phyloP scores from a whole-genome alignment of 2,113 vertebrate genomes.

The Apodemus sylvaticus region DNA sequence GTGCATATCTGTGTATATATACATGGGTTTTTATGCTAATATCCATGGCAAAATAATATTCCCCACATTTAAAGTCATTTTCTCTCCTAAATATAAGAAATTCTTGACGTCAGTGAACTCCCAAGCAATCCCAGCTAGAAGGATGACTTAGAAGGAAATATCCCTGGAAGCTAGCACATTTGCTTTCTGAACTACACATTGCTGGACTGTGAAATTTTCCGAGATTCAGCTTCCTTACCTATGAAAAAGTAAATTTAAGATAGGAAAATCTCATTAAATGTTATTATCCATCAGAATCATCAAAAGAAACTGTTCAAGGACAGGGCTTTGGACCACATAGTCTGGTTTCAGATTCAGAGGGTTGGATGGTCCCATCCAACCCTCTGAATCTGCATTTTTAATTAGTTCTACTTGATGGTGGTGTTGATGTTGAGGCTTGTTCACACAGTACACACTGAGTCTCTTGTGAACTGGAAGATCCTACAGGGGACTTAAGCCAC shows the following conservation, averaged over 20 bases:
- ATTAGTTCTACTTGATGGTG: background rate
- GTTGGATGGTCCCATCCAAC: too few relatives aligned
- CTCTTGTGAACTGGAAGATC: background rate
- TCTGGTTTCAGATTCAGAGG: background rate
- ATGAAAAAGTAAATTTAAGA: background rate
- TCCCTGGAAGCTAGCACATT: background rate
- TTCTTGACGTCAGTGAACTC: background rate
- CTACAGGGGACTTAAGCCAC: background rate
- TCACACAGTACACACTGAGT: background rate
- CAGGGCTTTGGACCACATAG: background rate
- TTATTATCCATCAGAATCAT: background rate
- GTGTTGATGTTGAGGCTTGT: background rate
- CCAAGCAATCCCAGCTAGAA: background rate
- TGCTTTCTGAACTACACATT: background rate
- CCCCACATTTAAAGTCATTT: background rate
- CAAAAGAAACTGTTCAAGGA: background rate
- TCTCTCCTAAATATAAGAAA: background rate
- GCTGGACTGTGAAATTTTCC: background rate
- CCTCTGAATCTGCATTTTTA: slow-evolving; percentile 1
- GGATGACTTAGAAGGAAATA: background rate
- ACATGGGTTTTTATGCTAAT: background rate
- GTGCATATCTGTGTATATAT: background rate
- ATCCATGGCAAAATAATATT: background rate
- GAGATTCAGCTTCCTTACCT: background rate
- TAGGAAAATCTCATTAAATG: background rate